These are phyloP conservation scores for Eledone cirrhosa DNA, from an alignment of 2,888 invertebrate genomes.

Conservation along the genomic window DNA sequence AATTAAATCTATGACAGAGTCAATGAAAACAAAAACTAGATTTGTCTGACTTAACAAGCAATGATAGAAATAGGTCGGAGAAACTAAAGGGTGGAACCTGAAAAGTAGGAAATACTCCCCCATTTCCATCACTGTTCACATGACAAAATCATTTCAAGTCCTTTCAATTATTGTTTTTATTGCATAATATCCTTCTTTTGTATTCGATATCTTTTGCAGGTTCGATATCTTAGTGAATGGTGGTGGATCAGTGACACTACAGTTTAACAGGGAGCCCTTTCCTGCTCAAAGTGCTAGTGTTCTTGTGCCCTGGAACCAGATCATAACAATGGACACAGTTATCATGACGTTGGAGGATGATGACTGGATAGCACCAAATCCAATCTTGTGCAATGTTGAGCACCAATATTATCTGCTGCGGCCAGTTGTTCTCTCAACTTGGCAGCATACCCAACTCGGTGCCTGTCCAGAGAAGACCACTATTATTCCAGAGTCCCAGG, in stretches of 20 bases:
- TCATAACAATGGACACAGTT: slow-evolving; percentile 73
- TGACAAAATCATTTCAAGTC: no score
- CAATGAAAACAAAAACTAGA: no score
- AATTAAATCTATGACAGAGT: no score
- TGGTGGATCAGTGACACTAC: slow-evolving; percentile 94
- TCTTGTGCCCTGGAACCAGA: slow-evolving; percentile 91
- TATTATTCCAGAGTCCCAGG: slow-evolving; percentile 66
- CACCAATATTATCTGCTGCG: slow-evolving; percentile 61
- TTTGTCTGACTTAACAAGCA: no score
- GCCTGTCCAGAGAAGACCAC: slow-evolving; percentile 65
- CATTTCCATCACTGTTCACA: no score
- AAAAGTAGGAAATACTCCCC: no score
- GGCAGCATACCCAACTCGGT: slow-evolving; percentile 66
- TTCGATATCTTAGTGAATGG: slow-evolving; percentile 99
- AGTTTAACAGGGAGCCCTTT: slow-evolving; percentile 95
- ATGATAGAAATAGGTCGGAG: no score
- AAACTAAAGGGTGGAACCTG: no score
- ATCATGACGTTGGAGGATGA: slow-evolving; percentile 50
- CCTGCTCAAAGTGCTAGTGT: slow-evolving; percentile 70
- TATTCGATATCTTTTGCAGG: slow-evolving; percentile 71
- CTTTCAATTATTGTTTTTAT: no score
- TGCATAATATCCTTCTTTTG: no score
- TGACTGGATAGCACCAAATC: slow-evolving; percentile 69
- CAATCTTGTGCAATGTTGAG: slow-evolving; percentile 47
- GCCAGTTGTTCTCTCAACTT: slow-evolving; percentile 64